Base-by-base conservation (phyloP, 2,888 invertebrate genomes). In the Megaustenia siamemsis region DNA sequence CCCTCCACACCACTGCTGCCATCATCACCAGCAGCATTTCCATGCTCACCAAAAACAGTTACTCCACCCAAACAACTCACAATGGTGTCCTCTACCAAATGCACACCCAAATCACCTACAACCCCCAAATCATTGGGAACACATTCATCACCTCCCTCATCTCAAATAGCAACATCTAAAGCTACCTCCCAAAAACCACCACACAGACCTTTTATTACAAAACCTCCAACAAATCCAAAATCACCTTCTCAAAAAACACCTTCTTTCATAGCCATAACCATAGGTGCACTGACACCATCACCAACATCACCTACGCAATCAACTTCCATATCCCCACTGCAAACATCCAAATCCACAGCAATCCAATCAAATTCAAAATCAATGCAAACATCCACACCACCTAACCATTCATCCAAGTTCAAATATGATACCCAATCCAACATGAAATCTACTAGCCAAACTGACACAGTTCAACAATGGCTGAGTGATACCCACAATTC, bases 381-480 rank as follows among this genome's bases (percentile, higher is more conserved):
- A 49, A 15, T n/a, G 24, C 18, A 6, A 2, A 10, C n/a, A 28
- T 24, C 75, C 21, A 2, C 15, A 49, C 0, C 49, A 6, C 1
- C 24, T 24, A 28, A 38, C 18, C 56, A 38, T n/a, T 77, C 71
- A 6, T 2, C 71, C 1, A 28, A 40, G 12, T 71, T n/a, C 8
- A 32, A 63, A 32, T 32, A 63, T 15, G 63, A 63, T 8, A 63
- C 10, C 18, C 38, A 56, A 28, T 38, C 40, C 60, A 56, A 15
- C 43, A 43, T 10, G 18, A 10, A 28, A 24, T 68, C 45, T 18
- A 40, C 8, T 28, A n/a, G n/a, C 35, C 68, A 63, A 24, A 45
- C 45, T 5, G 66, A n/a, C 43, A 68, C 79, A 66, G 35, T 53
- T 15, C 66, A 68, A 35, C 77, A 32, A 18, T 56, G 73, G 73